A percentile compares a stretch with the other conserved stretches of the same genome.
phyloP scores from a whole-genome alignment of 2,888 invertebrate species.

The Leistus spinibarbis region DNA sequence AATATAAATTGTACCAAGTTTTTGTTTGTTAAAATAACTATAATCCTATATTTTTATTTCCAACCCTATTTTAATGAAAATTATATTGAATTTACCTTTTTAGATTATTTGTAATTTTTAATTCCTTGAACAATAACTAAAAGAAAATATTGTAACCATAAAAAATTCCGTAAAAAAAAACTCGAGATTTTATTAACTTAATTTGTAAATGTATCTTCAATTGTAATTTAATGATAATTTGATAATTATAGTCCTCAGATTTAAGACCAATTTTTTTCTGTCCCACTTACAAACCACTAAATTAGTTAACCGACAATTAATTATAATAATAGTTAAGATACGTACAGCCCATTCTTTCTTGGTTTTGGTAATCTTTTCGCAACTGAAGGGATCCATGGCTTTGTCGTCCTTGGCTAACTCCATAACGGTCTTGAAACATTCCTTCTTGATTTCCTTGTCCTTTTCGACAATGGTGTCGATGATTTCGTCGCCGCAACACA shows the following conservation, averaged over 20 bases:
- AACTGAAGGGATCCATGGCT: constrained; percentile 52
- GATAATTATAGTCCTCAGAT: background rate
- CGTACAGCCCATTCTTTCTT: constrained; percentile 36
- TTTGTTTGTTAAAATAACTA: background rate
- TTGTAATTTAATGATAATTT: background rate
- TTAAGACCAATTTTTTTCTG: background rate
- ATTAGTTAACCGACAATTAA: too few relatives aligned
- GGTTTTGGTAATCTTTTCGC: constrained; percentile 45
- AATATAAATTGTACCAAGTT: background rate
- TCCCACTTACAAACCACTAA: background rate
- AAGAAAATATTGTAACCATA: background rate
- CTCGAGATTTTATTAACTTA: background rate
- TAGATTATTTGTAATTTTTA: background rate
- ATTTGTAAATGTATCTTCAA: background rate
- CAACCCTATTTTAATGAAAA: background rate
- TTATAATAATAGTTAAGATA: background rate
- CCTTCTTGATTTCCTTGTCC: constrained; percentile 48
- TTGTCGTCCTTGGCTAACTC: constrained; percentile 47
- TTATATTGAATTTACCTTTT: background rate
- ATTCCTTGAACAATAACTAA: background rate
- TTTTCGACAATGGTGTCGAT: constrained; percentile 48
- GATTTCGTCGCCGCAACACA: constrained; percentile 52
- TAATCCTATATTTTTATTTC: background rate
- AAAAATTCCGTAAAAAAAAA: background rate
- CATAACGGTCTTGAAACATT: constrained; percentile 51